Evolutionary conservation across 2,113 vertebrate species (phyloP).

Genomic region (crab-eating macaque (Macaca fascicularis)): T2T-MFA8v1.1 NC_088389.1:39920501-39921000

Average conservation of each 20-base stretch:
- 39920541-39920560: not conserved
- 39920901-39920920: not conserved
- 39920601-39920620: not conserved
- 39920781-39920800: too few relatives aligned
- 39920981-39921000: not conserved
- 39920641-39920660: too few relatives aligned
- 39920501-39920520: not conserved
- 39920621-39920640: not conserved
- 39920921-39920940: not conserved
- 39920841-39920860: not conserved
- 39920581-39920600: too few relatives aligned
- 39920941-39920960: not conserved
- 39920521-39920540: not conserved
- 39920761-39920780: not conserved
- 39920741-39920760: not conserved
- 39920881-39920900: not conserved
- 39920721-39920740: not conserved
- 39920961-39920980: not conserved
- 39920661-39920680: not conserved
- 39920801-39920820: not conserved
- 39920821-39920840: not conserved
- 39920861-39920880: not conserved
- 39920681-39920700: not conserved
- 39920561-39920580: not conserved
- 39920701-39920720: not conserved